Conservation (phyloP, 2,888 invertebrate species). For the Coremacera marginata region DNA sequence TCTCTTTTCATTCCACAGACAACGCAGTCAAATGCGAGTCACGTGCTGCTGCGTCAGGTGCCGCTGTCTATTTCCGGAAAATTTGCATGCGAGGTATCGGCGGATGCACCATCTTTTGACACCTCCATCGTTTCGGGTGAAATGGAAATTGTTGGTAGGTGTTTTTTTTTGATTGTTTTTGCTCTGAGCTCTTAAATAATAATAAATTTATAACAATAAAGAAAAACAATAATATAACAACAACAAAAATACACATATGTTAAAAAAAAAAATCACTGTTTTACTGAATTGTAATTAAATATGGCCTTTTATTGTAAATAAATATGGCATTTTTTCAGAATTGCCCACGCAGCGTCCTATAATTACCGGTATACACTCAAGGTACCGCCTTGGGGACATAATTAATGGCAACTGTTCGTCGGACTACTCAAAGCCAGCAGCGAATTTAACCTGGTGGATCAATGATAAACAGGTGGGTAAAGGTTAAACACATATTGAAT, state of each 20-base stretch:
- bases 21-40: slow-evolving; percentile 66
- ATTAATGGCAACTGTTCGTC: slow-evolving; percentile 73
- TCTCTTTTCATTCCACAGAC: slow-evolving; percentile 53
- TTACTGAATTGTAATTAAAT: background rate
- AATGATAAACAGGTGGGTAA: slow-evolving; percentile 69
- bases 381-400: slow-evolving; percentile 71
- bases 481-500: background rate
- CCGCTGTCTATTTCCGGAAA: slow-evolving; percentile 65
- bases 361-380: slow-evolving; percentile 71
- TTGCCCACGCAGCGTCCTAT: slow-evolving; percentile 71
- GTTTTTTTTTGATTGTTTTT: background rate
- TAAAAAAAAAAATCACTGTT: background rate
- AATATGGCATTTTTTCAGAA: slow-evolving; percentile 64
- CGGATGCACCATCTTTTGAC: slow-evolving; percentile 69
- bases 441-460: slow-evolving; percentile 74
- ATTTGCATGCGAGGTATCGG: slow-evolving; percentile 68
- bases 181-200: background rate
- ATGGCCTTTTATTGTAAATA: background rate
- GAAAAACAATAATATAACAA: too few relatives aligned
- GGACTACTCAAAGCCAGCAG: slow-evolving; percentile 72
- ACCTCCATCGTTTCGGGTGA: slow-evolving; percentile 65
- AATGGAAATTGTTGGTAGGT: slow-evolving; percentile 68
- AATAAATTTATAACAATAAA: background rate
- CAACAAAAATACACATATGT: background rate
- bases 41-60: slow-evolving; percentile 65